These are phyloP conservation scores for Spermophilus dauricus DNA, from an alignment of 2,113 vertebrate species.

Conservation along the genomic window DNA sequence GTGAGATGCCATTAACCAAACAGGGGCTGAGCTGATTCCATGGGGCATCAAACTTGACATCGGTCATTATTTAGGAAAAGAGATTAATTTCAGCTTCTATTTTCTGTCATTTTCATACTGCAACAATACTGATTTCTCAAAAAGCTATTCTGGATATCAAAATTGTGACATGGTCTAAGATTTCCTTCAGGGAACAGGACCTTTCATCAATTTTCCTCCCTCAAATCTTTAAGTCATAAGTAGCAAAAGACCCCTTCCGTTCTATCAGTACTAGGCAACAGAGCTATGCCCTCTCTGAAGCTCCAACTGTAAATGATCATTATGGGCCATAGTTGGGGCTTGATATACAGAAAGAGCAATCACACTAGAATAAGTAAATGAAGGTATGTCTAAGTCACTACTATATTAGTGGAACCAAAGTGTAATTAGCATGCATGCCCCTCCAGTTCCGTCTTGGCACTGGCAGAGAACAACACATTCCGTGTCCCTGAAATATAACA, in stretches of 20 bases:
- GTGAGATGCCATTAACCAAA: neutral
- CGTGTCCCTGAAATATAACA: neutral
- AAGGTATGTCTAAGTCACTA: neutral
- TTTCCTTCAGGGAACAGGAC: neutral
- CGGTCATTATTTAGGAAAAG: conserved; percentile 61
- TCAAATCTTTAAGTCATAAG: conserved; percentile 1
- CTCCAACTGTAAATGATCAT: neutral
- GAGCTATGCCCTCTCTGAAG: neutral
- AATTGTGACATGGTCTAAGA: neutral
- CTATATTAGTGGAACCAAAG: neutral
- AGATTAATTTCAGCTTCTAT: conserved; percentile 55
- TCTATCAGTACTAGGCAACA: neutral
- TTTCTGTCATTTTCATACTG: conserved; percentile 54
- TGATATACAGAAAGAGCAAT: neutral
- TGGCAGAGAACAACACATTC: neutral
- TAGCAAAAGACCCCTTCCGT: neutral
- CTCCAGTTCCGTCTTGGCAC: neutral
- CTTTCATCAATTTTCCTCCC: neutral
- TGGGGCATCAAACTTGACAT: conserved; percentile 64
- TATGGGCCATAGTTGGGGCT: neutral
- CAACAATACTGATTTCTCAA: conserved; percentile 18
- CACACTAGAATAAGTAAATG: conserved; percentile 23
- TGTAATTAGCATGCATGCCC: neutral
- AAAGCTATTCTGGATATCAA: neutral
- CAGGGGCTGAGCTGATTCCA: conserved; percentile 39